Evolutionary conservation across 2,113 vertebrate species (phyloP).

Genomic region (Excalfactoria chinensis): DNA sequence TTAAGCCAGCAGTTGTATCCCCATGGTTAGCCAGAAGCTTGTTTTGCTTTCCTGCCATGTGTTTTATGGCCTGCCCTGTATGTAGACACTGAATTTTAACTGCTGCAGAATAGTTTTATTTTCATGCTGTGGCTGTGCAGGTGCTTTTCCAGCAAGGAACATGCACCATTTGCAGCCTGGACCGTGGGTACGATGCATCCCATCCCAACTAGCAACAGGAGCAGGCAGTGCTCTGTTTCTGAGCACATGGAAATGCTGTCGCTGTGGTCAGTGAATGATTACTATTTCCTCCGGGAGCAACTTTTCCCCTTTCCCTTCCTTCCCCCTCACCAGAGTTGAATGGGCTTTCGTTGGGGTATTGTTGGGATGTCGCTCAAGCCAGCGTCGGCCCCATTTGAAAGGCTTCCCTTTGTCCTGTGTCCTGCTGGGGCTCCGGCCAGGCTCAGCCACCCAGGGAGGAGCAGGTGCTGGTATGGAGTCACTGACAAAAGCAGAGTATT

Average conservation of each 20-base stretch:
- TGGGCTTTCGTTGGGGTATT: constrained; percentile 3
- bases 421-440: constrained; percentile 24
- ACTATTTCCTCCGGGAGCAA: neutral
- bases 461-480: constrained; percentile 34
- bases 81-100: neutral
- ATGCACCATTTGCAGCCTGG: neutral
- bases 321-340: neutral
- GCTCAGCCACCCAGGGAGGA: constrained; percentile 54
- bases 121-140: neutral
- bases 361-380: neutral
- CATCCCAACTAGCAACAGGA: neutral
- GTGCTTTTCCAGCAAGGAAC: neutral
- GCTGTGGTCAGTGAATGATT: constrained; percentile 11
- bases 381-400: neutral
- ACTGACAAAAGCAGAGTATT: constrained; percentile 30
- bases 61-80: neutral
- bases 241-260: constrained; percentile 45
- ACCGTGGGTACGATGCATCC: neutral
- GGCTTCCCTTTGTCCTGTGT: constrained; percentile 34
- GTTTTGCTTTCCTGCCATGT: neutral
- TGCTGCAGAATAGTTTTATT: neutral
- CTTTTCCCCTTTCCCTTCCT: constrained; percentile 33
- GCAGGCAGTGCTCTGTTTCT: neutral
- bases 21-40: neutral
- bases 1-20: neutral